phyloP scores from a whole-genome alignment of 2,797 vertebrate genomes.

The Picus viridis region DNA sequence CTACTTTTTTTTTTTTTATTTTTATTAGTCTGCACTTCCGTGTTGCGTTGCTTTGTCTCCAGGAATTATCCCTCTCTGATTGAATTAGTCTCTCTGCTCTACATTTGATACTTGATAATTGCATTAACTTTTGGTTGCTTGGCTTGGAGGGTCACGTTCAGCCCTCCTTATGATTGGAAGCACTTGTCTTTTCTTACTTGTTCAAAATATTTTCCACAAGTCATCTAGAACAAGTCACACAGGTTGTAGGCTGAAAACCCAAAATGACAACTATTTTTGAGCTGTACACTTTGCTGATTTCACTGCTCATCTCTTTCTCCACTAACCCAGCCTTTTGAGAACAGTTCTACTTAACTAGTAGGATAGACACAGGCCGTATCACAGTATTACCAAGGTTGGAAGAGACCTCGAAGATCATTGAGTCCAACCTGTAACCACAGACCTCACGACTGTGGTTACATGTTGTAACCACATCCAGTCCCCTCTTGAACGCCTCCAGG shows the following conservation, averaged over 20 bases:
- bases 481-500: too few relatives aligned
- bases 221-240: background rate
- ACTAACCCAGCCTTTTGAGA: background rate
- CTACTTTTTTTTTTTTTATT: slow-evolving; percentile 60
- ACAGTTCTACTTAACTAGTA: background rate
- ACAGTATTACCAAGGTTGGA: too few relatives aligned
- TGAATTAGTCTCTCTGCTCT: slow-evolving; percentile 66
- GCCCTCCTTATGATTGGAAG: background rate
- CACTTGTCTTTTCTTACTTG: background rate
- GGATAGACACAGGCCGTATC: background rate
- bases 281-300: background rate
- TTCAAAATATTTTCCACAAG: slow-evolving; percentile 10
- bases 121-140: slow-evolving; percentile 61
- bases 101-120: slow-evolving; percentile 72
- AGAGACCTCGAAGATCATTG: too few relatives aligned
- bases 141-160: background rate
- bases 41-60: slow-evolving; percentile 61
- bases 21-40: slow-evolving; percentile 73
- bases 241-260: background rate
- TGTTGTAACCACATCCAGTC: too few relatives aligned
- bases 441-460: too few relatives aligned
- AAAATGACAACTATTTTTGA: background rate
- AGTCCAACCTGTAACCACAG: too few relatives aligned
- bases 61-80: slow-evolving; percentile 68
- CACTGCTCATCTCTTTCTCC: background rate